Percentiles rank a stretch among this genome's conserved stretches.
phyloP scores from a whole-genome alignment of 1,140 invertebrate genomes.

The Brachionus manjavacas region DNA sequence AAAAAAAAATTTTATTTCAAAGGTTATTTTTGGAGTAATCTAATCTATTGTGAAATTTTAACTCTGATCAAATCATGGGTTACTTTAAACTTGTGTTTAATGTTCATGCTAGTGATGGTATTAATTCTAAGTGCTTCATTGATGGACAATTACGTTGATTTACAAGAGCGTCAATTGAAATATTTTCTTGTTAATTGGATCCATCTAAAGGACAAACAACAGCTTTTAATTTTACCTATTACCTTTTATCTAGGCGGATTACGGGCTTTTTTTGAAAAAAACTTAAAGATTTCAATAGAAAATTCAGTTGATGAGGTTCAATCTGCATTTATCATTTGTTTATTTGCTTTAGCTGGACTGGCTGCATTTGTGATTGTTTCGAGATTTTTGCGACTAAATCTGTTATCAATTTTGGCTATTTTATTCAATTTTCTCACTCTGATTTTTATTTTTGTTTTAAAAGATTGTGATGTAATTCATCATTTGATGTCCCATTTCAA shows the following conservation, averaged over 20 bases:
- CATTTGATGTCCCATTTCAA: neutral
- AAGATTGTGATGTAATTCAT: neutral
- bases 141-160: neutral
- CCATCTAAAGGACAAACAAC: neutral
- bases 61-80: neutral
- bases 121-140: neutral
- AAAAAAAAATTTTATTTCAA: neutral
- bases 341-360: neutral
- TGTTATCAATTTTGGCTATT: neutral
- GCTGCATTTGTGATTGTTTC: neutral
- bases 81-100: neutral
- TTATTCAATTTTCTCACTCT: neutral
- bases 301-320: neutral
- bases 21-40: neutral
- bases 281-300: neutral
- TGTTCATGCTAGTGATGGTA: neutral
- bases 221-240: neutral
- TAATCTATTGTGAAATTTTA: neutral
- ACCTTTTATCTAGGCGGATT: neutral
- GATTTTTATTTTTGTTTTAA: neutral
- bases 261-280: neutral
- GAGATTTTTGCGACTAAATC: neutral
- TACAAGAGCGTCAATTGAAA: neutral
- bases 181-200: neutral
- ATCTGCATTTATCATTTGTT: neutral